phyloP scores from a whole-genome alignment of 2,888 invertebrate species.

The Tanytarsus gracilentus region DNA sequence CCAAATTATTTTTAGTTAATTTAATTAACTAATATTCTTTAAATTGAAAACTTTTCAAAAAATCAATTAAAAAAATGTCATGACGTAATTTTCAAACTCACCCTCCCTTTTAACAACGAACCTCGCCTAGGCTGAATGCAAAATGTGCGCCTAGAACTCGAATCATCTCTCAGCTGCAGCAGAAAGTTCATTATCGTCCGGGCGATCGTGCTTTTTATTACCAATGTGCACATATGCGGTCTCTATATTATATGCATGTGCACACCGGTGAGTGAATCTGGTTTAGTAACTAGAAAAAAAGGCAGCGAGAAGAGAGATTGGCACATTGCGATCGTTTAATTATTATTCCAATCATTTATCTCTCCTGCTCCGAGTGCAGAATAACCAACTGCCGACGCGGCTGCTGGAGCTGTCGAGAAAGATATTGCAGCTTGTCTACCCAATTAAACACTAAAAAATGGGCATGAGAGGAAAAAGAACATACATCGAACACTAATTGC shows the following conservation, averaged over 20 bases:
- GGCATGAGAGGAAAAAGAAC: background rate
- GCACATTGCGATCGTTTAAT: slow-evolving; percentile 6
- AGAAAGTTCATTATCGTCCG: slow-evolving; percentile 28
- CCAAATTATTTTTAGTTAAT: too few species aligned
- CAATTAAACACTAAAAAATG: too few species aligned
- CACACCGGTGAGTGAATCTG: slow-evolving; percentile 3
- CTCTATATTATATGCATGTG: background rate
- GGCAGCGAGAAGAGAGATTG: background rate
- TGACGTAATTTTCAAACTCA: too few species aligned
- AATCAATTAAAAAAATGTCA: too few species aligned
- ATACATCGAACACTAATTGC: too few species aligned
- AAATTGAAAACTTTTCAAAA: too few species aligned
- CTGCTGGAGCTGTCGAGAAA: too few species aligned
- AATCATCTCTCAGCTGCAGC: slow-evolving; percentile 26
- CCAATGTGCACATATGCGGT: background rate
- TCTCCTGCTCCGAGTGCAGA: too few species aligned
- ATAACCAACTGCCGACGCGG: too few species aligned
- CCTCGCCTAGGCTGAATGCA: too few species aligned
- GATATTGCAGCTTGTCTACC: slow-evolving; percentile 21
- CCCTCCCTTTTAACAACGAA: too few species aligned
- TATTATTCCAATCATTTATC: background rate
- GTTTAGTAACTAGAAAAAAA: slow-evolving; percentile 14
- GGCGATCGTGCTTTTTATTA: background rate
- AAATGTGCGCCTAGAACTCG: background rate
- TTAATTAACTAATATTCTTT: too few species aligned